Conservation (phyloP, 2,888 invertebrate species). For the Xestobium rufovillosum region DNA sequence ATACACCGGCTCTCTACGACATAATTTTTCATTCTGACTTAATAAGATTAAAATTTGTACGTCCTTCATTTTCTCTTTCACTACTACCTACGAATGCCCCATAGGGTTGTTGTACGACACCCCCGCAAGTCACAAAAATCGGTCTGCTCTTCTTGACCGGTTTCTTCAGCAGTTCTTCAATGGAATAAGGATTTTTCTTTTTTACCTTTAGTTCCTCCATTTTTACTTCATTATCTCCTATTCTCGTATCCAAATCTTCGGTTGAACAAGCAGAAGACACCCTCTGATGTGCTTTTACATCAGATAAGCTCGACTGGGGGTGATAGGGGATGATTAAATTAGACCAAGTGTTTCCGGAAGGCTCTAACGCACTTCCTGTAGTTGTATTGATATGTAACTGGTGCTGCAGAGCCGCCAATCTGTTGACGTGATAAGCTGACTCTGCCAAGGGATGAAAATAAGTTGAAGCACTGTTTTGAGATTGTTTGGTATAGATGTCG, state of each 20-base stretch:
- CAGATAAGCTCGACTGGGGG: conserved; percentile 16
- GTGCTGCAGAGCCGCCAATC: conserved; percentile 49
- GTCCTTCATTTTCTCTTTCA: no score
- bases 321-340: conserved; percentile 53
- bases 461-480: conserved; percentile 24
- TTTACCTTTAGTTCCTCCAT: conserved; percentile 36
- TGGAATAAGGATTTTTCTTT: conserved; percentile 79
- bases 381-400: conserved; percentile 48
- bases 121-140: conserved; percentile 20
- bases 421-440: conserved; percentile 38
- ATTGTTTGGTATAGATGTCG: conserved; percentile 34
- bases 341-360: conserved; percentile 45
- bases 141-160: conserved; percentile 56
- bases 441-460: conserved; percentile 34
- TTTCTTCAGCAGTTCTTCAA: conserved; percentile 77
- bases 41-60: no score
- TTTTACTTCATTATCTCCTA: conserved; percentile 18
- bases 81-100: conserved; percentile 29
- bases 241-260: conserved; percentile 25
- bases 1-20: no score
- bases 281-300: conserved; percentile 8
- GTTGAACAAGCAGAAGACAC: conserved; percentile 18
- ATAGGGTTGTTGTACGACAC: conserved; percentile 31
- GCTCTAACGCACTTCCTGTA: conserved; percentile 36
- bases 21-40: no score